Evolutionary conservation across 2,888 invertebrate genomes (phyloP), one percentile per base, ranked within the genome.

Genomic region (Pedicia rivosa): DNA sequence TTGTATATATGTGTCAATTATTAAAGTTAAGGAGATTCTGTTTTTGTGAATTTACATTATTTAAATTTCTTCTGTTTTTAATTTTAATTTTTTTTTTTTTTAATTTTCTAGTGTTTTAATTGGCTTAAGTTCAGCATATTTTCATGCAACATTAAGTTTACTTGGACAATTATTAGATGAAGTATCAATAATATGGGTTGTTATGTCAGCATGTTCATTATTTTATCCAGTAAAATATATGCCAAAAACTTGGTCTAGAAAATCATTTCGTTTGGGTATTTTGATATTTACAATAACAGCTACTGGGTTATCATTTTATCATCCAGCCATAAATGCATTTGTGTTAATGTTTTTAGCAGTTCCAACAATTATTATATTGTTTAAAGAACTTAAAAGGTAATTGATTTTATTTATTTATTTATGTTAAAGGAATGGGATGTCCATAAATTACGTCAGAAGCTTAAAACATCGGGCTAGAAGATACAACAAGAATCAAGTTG

Each of bases 81-180:
- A n/a, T n/a, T n/a, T n/a, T n/a, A n/a, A n/a, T n/a, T n/a, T n/a
- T n/a, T n/a, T n/a, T n/a, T n/a, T n/a, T n/a, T n/a, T n/a, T n/a
- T n/a, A n/a, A n/a, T n/a, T n/a, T n/a, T n/a, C 38, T 78, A n/a
- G n/a, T n/a, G n/a, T 83, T 64, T 65, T 82, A 26, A 79, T 86
- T 35, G 84, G 84, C 5, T 52, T 81, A 2, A 77, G 79, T 48
- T 83, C 83, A 22, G 82, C 81, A 42, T 86, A 86, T 55, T 86
- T 86, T 53, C 86, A 86, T 61, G 83, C 84, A 5, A 86, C 84
- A 3, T 63, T 86, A 22, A 82, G 82, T 49, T 65, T 84, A 48
- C 72, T 82, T 45, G 81, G 83, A 17, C 84, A 86, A 60, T 58
- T 86, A 22, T 57, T 86, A 39, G 84, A 86, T 59, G 84, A 86